These are phyloP conservation scores for Oryzias woworae DNA, from an alignment of 2,113 vertebrate genomes.

Conservation along the genomic window DNA sequence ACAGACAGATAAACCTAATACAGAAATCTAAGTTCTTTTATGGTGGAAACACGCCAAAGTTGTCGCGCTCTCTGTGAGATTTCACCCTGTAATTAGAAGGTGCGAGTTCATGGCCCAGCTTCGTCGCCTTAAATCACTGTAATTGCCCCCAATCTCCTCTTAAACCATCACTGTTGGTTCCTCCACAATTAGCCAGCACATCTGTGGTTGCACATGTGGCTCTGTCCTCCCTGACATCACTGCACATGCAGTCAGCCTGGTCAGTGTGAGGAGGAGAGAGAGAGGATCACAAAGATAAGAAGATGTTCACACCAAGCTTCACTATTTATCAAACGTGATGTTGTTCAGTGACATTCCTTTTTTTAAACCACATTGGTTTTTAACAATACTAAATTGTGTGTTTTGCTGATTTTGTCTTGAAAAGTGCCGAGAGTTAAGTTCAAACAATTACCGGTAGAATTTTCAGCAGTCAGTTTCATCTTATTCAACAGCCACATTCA, in stretches of 20 bases:
- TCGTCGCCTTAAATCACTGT: slow-evolving; percentile 70
- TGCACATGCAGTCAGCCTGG: background rate
- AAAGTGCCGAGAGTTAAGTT: too few relatives aligned
- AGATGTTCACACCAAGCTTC: slow-evolving; percentile 10
- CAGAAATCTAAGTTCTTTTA: slow-evolving; percentile 26
- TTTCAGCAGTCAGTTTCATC: too few relatives aligned
- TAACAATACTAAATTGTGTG: too few relatives aligned
- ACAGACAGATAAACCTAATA: slow-evolving; percentile 53
- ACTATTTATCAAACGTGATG: background rate
- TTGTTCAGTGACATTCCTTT: slow-evolving; percentile 13
- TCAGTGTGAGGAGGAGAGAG: background rate
- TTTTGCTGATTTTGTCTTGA: too few relatives aligned
- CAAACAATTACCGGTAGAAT: too few relatives aligned
- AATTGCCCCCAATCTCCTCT: slow-evolving; percentile 72
- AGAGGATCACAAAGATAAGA: slow-evolving; percentile 14
- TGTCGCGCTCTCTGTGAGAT: slow-evolving; percentile 39
- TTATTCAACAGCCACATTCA: too few relatives aligned
- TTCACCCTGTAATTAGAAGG: slow-evolving; percentile 62
- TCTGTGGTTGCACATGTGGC: slow-evolving; percentile 62
- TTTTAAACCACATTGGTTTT: too few relatives aligned
- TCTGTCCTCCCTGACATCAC: slow-evolving; percentile 58
- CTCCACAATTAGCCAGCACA: slow-evolving; percentile 72
- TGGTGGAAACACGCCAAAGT: slow-evolving; percentile 55
- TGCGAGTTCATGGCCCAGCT: slow-evolving; percentile 50
- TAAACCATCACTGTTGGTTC: slow-evolving; percentile 70